Percentiles rank a stretch among this genome's conserved stretches.
Evolutionary conservation across 2,113 vertebrate genomes (phyloP).

Genomic region (Daphoenositta chrysoptera): DNA sequence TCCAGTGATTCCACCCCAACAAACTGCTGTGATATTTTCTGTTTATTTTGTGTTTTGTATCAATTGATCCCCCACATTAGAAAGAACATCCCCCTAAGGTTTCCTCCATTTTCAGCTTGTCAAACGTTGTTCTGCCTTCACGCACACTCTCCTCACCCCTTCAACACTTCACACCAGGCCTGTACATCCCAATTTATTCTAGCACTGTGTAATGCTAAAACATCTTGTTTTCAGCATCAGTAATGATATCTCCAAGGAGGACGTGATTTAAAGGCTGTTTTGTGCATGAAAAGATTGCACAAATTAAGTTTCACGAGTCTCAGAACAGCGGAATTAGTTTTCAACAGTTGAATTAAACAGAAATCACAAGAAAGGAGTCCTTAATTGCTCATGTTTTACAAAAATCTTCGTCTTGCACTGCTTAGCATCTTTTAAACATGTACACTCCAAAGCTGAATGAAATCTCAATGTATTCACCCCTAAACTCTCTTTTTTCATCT

Average conservation of each 20-base stretch:
- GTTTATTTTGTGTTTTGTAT: background rate
- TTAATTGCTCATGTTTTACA: background rate
- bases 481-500: background rate
- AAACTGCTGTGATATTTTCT: background rate
- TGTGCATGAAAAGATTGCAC: background rate
- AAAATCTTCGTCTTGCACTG: background rate
- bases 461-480: background rate
- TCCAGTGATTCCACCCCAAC: background rate
- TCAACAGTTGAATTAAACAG: background rate
- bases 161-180: background rate
- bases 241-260: background rate
- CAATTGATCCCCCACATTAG: background rate
- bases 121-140: background rate
- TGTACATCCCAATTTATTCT: constrained; percentile 1
- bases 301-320: background rate
- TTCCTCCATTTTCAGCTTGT: constrained; percentile 33
- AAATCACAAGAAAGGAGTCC: background rate
- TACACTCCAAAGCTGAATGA: background rate
- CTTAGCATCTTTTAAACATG: background rate
- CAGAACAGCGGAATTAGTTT: background rate
- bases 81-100: background rate
- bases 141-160: background rate
- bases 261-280: background rate
- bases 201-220: background rate
- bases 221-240: constrained; percentile 5